A percentile compares a stretch with the other conserved stretches of the same genome.
phyloP scores from a whole-genome alignment of 2,888 invertebrate species.

The Acanthococcus lagerstroemiae region DNA sequence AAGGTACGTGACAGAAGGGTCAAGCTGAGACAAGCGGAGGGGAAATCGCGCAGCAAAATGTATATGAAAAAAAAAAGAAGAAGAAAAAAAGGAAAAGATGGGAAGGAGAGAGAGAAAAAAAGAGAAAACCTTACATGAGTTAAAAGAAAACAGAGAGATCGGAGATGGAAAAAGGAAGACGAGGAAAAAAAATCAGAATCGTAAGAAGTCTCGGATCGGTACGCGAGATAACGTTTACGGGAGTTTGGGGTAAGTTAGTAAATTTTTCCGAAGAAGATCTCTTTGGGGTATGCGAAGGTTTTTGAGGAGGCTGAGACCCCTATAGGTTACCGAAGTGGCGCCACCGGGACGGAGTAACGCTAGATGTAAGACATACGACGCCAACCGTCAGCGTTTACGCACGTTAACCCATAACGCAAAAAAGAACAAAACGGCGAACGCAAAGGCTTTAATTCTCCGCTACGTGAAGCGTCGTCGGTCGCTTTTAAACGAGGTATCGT shows the following conservation, averaged over 20 bases:
- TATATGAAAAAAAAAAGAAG: background rate
- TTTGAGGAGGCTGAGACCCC: conserved; percentile 30
- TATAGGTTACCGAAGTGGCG: conserved; percentile 31
- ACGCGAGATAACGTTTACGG: conserved; percentile 27
- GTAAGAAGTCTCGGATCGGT: conserved; percentile 31
- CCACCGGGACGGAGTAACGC: conserved; percentile 22
- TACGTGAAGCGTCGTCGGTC: conserved; percentile 7
- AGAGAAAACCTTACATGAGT: background rate
- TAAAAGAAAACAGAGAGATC: background rate
- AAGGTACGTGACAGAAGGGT: conserved; percentile 28
- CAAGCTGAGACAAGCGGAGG: conserved; percentile 23
- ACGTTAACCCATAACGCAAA: conserved; percentile 30
- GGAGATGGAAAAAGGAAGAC: conserved; percentile 6
- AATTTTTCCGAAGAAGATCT: conserved; percentile 24
- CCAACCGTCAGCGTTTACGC: conserved; percentile 31
- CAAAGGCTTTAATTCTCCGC: conserved; percentile 26
- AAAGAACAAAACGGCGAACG: conserved; percentile 19
- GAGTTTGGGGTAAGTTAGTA: conserved; percentile 21
- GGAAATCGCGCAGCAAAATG: background rate
- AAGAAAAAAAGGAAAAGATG: background rate
- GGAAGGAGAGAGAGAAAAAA: background rate
- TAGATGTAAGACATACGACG: conserved; percentile 31
- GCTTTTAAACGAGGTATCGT: conserved; percentile 21
- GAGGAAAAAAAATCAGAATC: conserved; percentile 20
- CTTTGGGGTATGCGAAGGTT: conserved; percentile 27